Conservation (phyloP, 2,888 invertebrate species). For the Drosophila rellima region DNA sequence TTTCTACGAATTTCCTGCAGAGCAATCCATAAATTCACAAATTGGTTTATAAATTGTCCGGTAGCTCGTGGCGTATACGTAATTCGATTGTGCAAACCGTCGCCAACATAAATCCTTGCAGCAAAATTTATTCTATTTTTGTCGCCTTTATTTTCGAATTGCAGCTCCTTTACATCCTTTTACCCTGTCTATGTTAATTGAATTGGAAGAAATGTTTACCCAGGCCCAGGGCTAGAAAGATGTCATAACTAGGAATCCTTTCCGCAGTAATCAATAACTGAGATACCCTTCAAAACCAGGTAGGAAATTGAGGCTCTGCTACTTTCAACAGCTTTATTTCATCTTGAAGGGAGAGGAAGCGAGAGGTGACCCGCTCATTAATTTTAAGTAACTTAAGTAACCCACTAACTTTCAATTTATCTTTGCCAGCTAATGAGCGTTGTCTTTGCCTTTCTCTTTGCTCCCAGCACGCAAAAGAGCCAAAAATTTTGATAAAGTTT, state of each 20-base stretch:
- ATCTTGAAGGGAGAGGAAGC: conserved; percentile 16
- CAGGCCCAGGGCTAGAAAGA: background rate
- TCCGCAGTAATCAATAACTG: conserved; percentile 29
- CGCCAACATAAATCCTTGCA: background rate
- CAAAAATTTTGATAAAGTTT: conserved; percentile 60
- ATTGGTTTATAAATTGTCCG: conserved; percentile 43
- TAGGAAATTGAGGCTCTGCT: conserved; percentile 28
- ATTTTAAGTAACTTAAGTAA: conserved; percentile 63
- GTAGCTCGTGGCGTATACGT: conserved; percentile 42
- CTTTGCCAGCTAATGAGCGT: conserved; percentile 67
- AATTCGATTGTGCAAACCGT: conserved; percentile 54
- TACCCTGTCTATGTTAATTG: conserved; percentile 52
- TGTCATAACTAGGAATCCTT: background rate
- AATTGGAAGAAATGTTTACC: conserved; percentile 57
- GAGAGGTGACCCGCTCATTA: conserved; percentile 59
- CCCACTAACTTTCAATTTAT: conserved; percentile 59
- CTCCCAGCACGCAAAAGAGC: conserved; percentile 7
- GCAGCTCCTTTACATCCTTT: conserved; percentile 33
- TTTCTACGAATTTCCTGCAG: background rate
- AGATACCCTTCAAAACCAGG: background rate
- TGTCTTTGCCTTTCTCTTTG: conserved; percentile 12
- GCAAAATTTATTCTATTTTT: background rate
- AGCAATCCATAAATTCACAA: conserved; percentile 18
- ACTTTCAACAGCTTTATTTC: conserved; percentile 30
- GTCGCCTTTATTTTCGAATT: background rate